Evolutionary conservation across 2,797 vertebrate genomes (phyloP).

Genomic region (Anisognathus igniventris): DNA sequence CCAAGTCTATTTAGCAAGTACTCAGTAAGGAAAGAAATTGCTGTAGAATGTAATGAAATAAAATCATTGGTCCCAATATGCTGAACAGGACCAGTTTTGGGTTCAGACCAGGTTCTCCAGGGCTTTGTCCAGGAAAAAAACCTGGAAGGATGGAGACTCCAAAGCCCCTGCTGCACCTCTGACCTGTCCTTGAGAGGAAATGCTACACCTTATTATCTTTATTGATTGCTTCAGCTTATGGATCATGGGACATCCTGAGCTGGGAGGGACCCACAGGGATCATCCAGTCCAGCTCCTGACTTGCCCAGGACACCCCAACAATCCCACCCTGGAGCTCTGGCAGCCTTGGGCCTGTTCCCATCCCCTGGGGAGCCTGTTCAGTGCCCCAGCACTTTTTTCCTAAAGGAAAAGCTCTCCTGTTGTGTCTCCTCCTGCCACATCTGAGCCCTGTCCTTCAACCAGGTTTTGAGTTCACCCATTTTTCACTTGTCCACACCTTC

Average conservation of each 20-base stretch:
- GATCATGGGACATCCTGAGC: not conserved
- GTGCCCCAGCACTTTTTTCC: not conserved
- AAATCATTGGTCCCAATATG: not conserved
- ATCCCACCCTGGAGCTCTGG: not conserved
- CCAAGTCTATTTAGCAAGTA: not conserved
- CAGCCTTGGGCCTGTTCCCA: not conserved
- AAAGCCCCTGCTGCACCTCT: not conserved
- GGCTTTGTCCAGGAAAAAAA: not conserved
- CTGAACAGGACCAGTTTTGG: not conserved
- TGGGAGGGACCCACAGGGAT: not conserved
- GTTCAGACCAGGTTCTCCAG: not conserved
- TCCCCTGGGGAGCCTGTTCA: not conserved
- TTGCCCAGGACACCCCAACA: not conserved
- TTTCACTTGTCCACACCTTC: not conserved
- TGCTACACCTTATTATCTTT: not conserved
- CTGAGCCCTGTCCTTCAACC: not conserved
- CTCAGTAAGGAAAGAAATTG: not conserved
- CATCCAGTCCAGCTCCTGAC: not conserved
- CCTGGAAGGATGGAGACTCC: rapidly evolving
- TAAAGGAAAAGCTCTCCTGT: not conserved
- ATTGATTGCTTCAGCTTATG: not conserved
- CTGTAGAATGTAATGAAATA: not conserved
- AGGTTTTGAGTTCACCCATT: not conserved
- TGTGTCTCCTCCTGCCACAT: not conserved
- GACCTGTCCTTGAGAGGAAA: not conserved